Base-by-base conservation (phyloP, 2,797 vertebrate genomes). In the Propithecus deckenii region DNA sequence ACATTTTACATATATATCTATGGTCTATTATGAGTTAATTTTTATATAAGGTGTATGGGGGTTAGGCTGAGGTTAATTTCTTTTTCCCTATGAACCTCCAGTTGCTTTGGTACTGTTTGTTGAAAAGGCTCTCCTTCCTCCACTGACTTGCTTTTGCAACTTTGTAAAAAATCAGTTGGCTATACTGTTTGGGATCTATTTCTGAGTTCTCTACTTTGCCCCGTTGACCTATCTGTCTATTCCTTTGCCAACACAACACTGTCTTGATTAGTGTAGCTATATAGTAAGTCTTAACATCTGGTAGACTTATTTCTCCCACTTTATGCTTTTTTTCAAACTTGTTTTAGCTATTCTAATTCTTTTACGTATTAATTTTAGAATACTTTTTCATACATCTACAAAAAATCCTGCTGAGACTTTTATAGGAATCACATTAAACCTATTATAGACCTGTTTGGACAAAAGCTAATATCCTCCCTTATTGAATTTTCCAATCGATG, bases 131-230 rank as follows among this genome's bases (percentile, higher is more conserved):
- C 9, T 72, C 17, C 38, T 83, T 95, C 10, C 8, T 59, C 46
- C 2, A 0, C 9, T 57, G 38, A 86, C 57, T 41, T 8, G 5
- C 22, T 2, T 55, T 55, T 67, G 28, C 55, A 48, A 28, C 18
- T 71, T n/a, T 61, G 25, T 89, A 48, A 75, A 52, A 85, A 41
- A 59, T 25, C 57, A 12, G 0, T 10, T 75, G 63, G 28, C 14
- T 5, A 1, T 13, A 4, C 32, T 7, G 7, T 28, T 6, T 0
- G n/a, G 11, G 1, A 5, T 41, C 18, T 38, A 15, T 59, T 59
- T 79, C 91, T 74, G 30, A 10, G 28, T 25, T 88, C 7, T 92
- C 30, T 46, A 25, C 46, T 41, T 43, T 67, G 12, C 50, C 55
- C n/a, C 20, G 4, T 20, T 61, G 25, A 50, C 6, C n/a, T 50